phyloP scores from a whole-genome alignment of 2,113 vertebrate species.

The Oriolus oriolus region DNA sequence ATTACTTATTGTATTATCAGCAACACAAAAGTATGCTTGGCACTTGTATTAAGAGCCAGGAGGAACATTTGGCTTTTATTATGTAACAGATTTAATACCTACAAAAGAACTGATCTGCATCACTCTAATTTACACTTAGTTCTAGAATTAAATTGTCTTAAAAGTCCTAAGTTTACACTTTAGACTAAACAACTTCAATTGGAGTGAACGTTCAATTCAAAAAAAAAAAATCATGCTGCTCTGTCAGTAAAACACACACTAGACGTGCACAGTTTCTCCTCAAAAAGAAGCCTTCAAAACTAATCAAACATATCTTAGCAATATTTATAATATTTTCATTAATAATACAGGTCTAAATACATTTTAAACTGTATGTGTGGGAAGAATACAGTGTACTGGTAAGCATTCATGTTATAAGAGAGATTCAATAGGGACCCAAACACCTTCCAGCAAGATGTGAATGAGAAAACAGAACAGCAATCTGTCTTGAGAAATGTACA shows the following conservation, averaged over 20 bases:
- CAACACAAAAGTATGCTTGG: neutral
- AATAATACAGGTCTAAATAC: neutral
- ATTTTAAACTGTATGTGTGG: neutral
- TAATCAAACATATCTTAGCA: neutral
- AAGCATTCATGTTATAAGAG: neutral
- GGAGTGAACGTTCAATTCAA: too few species aligned
- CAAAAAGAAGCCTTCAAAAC: neutral
- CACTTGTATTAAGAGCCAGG: constrained; percentile 7
- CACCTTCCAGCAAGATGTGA: neutral
- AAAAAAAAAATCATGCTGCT: too few species aligned
- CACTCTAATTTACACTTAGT: neutral
- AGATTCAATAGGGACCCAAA: neutral
- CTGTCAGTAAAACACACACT: neutral
- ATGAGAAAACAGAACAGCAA: constrained; percentile 4
- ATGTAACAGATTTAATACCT: neutral
- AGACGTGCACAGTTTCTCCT: neutral
- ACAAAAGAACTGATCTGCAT: neutral
- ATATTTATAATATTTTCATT: neutral
- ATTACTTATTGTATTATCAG: constrained; percentile 22
- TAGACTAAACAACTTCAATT: neutral
- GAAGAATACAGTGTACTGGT: neutral
- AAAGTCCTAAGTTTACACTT: neutral
- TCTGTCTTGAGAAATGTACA: constrained; percentile 5
- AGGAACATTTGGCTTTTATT: constrained; percentile 40
- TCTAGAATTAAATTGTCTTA: neutral